Evolutionary conservation across 2,888 invertebrate genomes (phyloP).

Genomic region (Ernsta delagoae): DNA sequence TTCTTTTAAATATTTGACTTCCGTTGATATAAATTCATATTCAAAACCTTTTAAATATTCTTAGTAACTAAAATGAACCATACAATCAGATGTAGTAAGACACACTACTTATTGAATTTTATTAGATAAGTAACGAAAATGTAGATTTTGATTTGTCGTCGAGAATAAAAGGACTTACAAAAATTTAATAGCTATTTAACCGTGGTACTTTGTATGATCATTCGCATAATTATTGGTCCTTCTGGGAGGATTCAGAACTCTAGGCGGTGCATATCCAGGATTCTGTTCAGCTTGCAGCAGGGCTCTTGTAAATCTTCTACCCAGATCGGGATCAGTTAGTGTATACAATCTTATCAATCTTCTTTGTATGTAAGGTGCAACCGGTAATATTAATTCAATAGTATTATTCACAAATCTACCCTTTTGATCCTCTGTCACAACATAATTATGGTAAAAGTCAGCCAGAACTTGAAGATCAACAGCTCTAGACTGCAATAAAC

Average conservation of each 20-base stretch:
- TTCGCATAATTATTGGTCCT: not conserved
- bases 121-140: not conserved
- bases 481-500: slow-evolving; percentile 52
- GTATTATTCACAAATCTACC: slow-evolving; percentile 46
- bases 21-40: too few relatives aligned
- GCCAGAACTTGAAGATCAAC: slow-evolving; percentile 85
- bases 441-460: slow-evolving; percentile 87
- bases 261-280: slow-evolving; percentile 28
- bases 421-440: slow-evolving; percentile 43
- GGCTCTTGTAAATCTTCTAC: slow-evolving; percentile 62
- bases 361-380: slow-evolving; percentile 86
- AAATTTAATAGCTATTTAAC: not conserved
- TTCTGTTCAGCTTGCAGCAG: slow-evolving; percentile 31
- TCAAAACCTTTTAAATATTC: not conserved
- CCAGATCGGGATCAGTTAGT: slow-evolving; percentile 90
- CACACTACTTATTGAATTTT: not conserved
- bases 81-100: not conserved
- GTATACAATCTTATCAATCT: slow-evolving; percentile 90
- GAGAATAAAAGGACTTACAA: not conserved
- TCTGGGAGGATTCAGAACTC: slow-evolving; percentile 11
- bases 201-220: not conserved
- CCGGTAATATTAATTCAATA: slow-evolving; percentile 39
- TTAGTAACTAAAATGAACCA: not conserved
- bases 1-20: too few relatives aligned
- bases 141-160: not conserved